Evolutionary conservation across 2,888 invertebrate species (phyloP).

Genomic region (Pheosia gnoma): DNA sequence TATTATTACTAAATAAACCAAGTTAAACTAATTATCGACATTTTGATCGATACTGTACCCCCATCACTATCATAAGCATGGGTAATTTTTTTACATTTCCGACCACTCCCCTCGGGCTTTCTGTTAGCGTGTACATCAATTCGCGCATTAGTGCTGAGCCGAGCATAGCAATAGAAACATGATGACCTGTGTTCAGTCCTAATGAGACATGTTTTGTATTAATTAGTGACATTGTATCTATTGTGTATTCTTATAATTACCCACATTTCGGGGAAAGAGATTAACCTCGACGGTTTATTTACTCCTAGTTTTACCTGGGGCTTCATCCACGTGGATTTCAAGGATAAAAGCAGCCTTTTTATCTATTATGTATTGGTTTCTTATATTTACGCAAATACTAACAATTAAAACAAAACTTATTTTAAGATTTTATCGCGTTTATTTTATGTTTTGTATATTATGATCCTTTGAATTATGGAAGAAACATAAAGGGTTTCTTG

Average conservation of each 20-base stretch:
- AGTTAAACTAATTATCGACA: constrained; percentile 14
- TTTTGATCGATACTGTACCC: background rate
- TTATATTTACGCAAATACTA: no score
- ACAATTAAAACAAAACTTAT: no score
- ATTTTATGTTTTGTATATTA: no score
- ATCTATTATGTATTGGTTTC: no score
- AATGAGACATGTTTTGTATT: constrained; percentile 28
- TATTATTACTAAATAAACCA: no score
- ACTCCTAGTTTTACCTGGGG: no score
- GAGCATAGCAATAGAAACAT: constrained; percentile 20
- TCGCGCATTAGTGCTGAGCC: constrained; percentile 38
- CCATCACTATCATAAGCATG: constrained; percentile 34
- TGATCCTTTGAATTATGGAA: no score
- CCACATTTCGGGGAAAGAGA: background rate
- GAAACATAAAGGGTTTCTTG: no score
- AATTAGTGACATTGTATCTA: constrained; percentile 17
- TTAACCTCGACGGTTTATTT: background rate
- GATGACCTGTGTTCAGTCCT: constrained; percentile 19
- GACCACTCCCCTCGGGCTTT: constrained; percentile 27
- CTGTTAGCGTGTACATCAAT: constrained; percentile 49
- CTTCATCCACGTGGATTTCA: no score
- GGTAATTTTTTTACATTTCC: constrained; percentile 55
- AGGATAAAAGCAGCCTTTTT: no score
- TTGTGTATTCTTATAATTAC: background rate
- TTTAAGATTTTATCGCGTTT: no score